A percentile compares a stretch with the other conserved stretches of the same genome.
phyloP scores from a whole-genome alignment of 1,140 invertebrate species.

The Drosophila parabipectinata region DNA sequence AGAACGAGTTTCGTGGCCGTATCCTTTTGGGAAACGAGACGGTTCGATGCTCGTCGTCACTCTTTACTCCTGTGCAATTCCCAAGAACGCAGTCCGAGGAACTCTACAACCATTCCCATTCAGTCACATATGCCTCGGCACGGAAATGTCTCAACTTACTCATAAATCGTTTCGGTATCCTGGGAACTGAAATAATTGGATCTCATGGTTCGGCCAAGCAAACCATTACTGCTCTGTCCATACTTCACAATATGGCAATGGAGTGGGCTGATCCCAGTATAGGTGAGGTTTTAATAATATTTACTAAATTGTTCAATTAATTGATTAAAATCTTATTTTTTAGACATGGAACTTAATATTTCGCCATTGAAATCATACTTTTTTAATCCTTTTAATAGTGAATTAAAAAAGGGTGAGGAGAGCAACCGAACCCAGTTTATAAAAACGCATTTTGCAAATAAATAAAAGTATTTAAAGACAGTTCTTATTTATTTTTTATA shows the following conservation, averaged over 20 bases:
- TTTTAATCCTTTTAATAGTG: slow-evolving; percentile 10
- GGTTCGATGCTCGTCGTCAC: slow-evolving; percentile 53
- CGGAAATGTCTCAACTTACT: slow-evolving; percentile 57
- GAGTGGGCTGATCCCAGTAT: slow-evolving; percentile 69
- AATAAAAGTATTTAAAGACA: background rate
- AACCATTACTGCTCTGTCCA: slow-evolving; percentile 65
- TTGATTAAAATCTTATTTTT: background rate
- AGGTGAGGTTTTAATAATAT: slow-evolving; percentile 10
- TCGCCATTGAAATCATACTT: slow-evolving; percentile 44
- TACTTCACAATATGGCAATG: slow-evolving; percentile 79
- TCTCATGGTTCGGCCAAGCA: slow-evolving; percentile 61
- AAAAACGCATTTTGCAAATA: slow-evolving; percentile 58
- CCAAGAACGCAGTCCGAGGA: slow-evolving; percentile 55
- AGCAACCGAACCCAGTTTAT: slow-evolving; percentile 65
- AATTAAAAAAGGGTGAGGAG: slow-evolving; percentile 35
- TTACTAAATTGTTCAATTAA: background rate
- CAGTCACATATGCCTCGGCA: slow-evolving; percentile 60
- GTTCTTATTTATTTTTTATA: background rate
- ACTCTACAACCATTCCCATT: slow-evolving; percentile 66
- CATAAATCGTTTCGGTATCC: slow-evolving; percentile 60
- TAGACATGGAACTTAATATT: slow-evolving; percentile 42
- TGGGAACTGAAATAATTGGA: slow-evolving; percentile 48
- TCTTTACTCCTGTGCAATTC: slow-evolving; percentile 64
- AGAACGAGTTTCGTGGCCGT: slow-evolving; percentile 76
- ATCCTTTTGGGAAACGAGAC: slow-evolving; percentile 63